Evolutionary conservation across 2,888 invertebrate species (phyloP), one percentile per base, ranked within the genome.

Genomic region (Ornithoptera priamus): DNA sequence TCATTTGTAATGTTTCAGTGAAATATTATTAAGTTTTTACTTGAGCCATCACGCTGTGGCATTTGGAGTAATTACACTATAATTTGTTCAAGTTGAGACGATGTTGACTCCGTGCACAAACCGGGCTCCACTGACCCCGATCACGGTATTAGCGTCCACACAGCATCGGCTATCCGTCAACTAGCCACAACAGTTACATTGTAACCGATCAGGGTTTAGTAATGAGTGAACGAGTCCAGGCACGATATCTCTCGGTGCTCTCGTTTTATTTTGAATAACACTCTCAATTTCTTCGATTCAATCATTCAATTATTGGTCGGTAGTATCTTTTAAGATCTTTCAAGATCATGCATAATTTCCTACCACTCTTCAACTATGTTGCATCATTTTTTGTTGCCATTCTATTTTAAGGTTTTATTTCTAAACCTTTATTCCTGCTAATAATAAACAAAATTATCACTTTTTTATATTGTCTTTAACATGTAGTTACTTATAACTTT

Each of bases 51-150:
- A 66, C 70, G 71, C 72, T 79, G 78, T 75, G 77, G 78, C 72
- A 80, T 73, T 77, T 80, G 57, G 39, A 50, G 63, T 62, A 57
- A 62, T 73, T 74, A 75, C 73, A 74, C 71, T 69, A 79, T 77
- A 82, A 79, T 85, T 85, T 84, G 80, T 79, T 80, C 80, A 81
- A 84, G 82, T 83, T 81, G 76, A 79, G 78, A 80, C 74, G 70
- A 72, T 76, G 78, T 75, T 77, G 76, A 79, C 77, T 73, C 80
- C 76, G 78, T 75, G 80, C 81, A 77, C 71, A 76, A 76, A n/a
- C 53, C 76, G 75, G 83, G 81, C 79, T 80, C 84, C 72, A 85
- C 80, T 89, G 87, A 85, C 90, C 89, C 82, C 85, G 85, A 81
- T 89, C 72, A 74, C 74, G 77, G 79, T 76, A 85, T 87, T 88